Conservation (phyloP, 2,888 invertebrate species). For the Clitarchus hookeri region DNA sequence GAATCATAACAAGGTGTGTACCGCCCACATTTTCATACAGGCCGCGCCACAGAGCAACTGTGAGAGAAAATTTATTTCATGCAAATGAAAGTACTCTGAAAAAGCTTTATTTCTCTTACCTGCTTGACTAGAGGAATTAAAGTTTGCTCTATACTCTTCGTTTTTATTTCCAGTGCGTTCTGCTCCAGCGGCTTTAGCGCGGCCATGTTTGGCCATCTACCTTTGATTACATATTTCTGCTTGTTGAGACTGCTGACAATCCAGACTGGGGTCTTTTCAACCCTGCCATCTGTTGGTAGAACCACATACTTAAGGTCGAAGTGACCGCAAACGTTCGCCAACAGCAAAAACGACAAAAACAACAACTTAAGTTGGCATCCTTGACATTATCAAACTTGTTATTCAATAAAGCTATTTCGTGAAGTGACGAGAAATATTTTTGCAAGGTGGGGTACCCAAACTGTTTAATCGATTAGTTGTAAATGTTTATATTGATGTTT, state of each 20-base stretch:
- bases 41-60: not conserved
- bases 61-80: not conserved
- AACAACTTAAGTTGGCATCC: not conserved
- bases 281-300: conserved; percentile 15
- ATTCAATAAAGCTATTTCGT: conserved; percentile 1
- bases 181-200: conserved; percentile 41
- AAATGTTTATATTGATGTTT: not conserved
- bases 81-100: not conserved
- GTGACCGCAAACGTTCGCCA: not conserved
- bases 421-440: conserved; percentile 9
- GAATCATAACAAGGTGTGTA: conserved; percentile 22
- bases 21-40: not conserved
- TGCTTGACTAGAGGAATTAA: conserved; percentile 92
- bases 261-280: not conserved
- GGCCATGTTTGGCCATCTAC: conserved; percentile 40
- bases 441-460: conserved; percentile 2
- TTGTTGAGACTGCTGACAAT: not conserved
- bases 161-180: conserved; percentile 76
- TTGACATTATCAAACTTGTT: not conserved
- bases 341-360: not conserved
- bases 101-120: conserved; percentile 62
- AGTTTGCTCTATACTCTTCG: conserved; percentile 92
- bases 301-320: not conserved
- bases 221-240: conserved; percentile 26
- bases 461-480: conserved; percentile 2